phyloP scores from a whole-genome alignment of 2,113 vertebrate species.

The Lophura nycthemera region DNA sequence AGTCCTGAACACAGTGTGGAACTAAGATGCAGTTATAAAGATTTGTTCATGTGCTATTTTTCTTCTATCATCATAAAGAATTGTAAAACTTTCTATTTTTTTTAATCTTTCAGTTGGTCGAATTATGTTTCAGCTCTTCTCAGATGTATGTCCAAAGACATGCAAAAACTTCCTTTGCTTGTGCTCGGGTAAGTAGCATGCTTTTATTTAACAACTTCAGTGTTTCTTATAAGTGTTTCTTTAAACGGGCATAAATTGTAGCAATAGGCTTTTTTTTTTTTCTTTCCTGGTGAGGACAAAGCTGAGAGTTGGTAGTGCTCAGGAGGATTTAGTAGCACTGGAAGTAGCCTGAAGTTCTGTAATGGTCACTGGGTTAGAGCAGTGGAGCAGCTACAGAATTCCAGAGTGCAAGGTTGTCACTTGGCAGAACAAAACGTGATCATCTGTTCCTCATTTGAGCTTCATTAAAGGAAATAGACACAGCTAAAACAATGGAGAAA shows the following conservation, averaged over 20 bases:
- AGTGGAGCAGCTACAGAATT: background rate
- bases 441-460: background rate
- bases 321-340: background rate
- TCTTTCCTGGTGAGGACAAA: background rate
- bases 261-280: background rate
- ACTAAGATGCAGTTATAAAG: background rate
- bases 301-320: background rate
- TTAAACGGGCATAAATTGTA: background rate
- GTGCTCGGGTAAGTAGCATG: slow-evolving; percentile 88
- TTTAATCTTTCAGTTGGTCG: slow-evolving; percentile 87
- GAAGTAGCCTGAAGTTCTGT: background rate
- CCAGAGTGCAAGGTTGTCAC: background rate
- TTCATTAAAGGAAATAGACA: background rate
- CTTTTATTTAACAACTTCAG: background rate
- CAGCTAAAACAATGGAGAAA: background rate
- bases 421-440: background rate
- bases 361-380: background rate
- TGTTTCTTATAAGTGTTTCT: background rate
- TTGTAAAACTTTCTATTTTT: background rate
- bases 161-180: slow-evolving; percentile 98
- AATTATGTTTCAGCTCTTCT: slow-evolving; percentile 98
- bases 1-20: background rate
- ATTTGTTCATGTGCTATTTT: background rate
- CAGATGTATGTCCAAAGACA: slow-evolving; percentile 96
- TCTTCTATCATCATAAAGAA: accelerated